Conservation (phyloP, 2,888 invertebrate genomes). For the Lepidochrysops patricia region DNA sequence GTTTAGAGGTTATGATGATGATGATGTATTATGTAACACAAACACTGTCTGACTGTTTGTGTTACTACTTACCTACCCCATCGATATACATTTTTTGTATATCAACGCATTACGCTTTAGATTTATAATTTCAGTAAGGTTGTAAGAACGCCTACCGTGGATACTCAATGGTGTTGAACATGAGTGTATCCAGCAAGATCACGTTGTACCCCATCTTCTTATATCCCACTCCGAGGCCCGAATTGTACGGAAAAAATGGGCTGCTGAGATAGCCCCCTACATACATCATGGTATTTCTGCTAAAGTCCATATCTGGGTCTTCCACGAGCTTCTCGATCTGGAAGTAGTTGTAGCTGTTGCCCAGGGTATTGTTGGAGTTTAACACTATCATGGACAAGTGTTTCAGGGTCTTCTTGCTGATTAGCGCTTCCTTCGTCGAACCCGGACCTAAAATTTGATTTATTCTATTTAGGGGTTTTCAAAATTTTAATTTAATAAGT, state of each 20-base stretch:
- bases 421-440: conserved; percentile 34
- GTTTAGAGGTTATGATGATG: too few species aligned
- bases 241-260: conserved; percentile 32
- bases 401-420: conserved; percentile 39
- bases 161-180: conserved; percentile 39
- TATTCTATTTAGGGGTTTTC: too few species aligned
- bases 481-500: too few species aligned
- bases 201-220: conserved; percentile 36
- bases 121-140: background rate
- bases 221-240: conserved; percentile 31
- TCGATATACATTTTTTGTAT: too few species aligned
- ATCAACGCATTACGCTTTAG: too few species aligned
- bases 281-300: conserved; percentile 42
- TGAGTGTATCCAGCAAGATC: conserved; percentile 22
- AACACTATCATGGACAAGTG: conserved; percentile 35
- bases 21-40: too few species aligned
- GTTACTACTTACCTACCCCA: too few species aligned
- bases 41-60: too few species aligned
- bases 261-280: conserved; percentile 49
- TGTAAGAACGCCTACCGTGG: conserved; percentile 42
- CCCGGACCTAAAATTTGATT: conserved; percentile 43
- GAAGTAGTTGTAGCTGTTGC: conserved; percentile 40
- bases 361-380: conserved; percentile 26
- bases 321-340: conserved; percentile 37
- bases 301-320: conserved; percentile 34